Evolutionary conservation across 30 jellyfish, hydroid and myxozoan genomes (phyloP), one percentile per base, ranked within the genome.

Genomic region (Nemopilema nomurai): DNA sequence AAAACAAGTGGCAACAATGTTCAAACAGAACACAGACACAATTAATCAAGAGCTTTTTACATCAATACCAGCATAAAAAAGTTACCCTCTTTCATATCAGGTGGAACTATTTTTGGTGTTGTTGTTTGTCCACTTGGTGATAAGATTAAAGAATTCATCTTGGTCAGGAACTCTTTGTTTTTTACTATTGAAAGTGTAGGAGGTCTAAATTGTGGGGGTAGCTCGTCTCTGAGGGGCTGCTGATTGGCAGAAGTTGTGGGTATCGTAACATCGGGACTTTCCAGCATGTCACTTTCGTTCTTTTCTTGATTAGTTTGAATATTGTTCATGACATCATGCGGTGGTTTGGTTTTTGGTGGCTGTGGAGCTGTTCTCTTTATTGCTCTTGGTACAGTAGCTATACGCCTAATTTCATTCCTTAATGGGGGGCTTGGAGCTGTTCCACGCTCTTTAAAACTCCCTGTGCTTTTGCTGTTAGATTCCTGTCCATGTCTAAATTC

Each of bases 41-140:
- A n/a, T n/a, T n/a, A n/a, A n/a, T n/a, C n/a, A n/a, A n/a, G n/a
- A n/a, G n/a, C n/a, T n/a, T n/a, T n/a, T n/a, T n/a, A n/a, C n/a
- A n/a, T n/a, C n/a, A n/a, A n/a, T n/a, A n/a, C n/a, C n/a, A 63
- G 16, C 16, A 1, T 1, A 70, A 33, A 70, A 16, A 70, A 20
- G 8, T 71, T 28, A 71, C 85, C 73, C 0, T 33, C 52, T 75
- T n/a, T 24, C 52, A 18, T 22, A 0, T 17, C 85, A 31, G 73
- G 73, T 18, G 74, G 1, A 19, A 32, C 82, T 9, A 30, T 26
- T 17, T 49, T 33, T 19, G 90, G 90, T 22, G 90, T 29, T 28
- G 90, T 83, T 28, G 90, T 84, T n/a, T 83, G 90, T 22, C 84
- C 17, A 67, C 18, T 51, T n/a, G 90, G 84, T 13, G 90, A 82